phyloP scores from a whole-genome alignment of 2,113 vertebrate species.

The Felis chaus region DNA sequence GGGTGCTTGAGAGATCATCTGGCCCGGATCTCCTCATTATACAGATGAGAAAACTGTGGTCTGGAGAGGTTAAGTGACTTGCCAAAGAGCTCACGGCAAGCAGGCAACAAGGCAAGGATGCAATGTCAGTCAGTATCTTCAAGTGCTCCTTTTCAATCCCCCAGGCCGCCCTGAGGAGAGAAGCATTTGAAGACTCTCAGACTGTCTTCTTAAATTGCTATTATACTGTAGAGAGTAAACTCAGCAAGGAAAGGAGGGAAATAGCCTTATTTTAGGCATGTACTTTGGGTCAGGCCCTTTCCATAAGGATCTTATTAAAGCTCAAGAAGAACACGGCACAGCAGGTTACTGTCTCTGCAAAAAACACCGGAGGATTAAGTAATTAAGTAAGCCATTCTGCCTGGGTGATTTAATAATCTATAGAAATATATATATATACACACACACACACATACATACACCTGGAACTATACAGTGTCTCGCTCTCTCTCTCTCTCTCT shows the following conservation, averaged over 20 bases:
- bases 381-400: not conserved
- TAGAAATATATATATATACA: not conserved
- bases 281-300: not conserved
- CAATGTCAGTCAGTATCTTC: fast-evolving
- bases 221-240: not conserved
- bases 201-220: not conserved
- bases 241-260: not conserved
- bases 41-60: not conserved
- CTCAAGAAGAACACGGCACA: not conserved
- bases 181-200: not conserved
- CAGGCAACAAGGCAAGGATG: not conserved
- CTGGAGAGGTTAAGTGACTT: not conserved
- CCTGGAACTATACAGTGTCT: too few relatives aligned
- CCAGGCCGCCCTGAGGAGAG: not conserved
- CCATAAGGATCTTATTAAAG: not conserved
- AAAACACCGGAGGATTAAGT: not conserved
- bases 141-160: not conserved
- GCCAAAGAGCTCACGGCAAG: not conserved
- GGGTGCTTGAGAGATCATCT: not conserved
- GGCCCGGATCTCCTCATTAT: not conserved
- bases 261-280: not conserved
- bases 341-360: not conserved
- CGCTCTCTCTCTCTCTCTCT: too few relatives aligned
- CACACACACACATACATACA: too few relatives aligned
- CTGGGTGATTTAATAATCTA: not conserved